Evolutionary conservation across 1,140 invertebrate species (phyloP), one percentile per base, ranked within the genome.

Genomic region (Oppia nitens): DNA sequence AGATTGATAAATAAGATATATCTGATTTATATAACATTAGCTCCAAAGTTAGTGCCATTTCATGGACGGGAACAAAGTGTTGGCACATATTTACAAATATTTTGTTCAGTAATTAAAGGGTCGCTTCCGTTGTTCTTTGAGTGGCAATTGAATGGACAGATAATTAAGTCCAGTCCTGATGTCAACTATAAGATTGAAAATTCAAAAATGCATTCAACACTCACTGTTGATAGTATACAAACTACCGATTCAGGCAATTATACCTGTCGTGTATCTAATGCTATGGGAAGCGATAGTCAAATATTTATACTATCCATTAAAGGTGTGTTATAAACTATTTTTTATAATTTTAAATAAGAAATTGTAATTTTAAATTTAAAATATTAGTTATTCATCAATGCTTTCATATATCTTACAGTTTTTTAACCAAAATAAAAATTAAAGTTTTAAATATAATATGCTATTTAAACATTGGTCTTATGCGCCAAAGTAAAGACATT

Each of bases 211-310:
- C 24, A 62, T 53, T 51, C 56, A n/a, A 45, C 25, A 26, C 50
- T 76, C 50, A 69, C 69, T 25, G 73, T 76, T 28, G 11, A 53
- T 3, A 53, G n/a, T 53, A 6, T 12, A 20, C 12, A n/a, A n/a
- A 20, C 3, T 12, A 23, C 12, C 28, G 57, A 59, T 59, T 24
- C 57, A 9, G 57, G 50, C 25, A 57, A 58, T 24, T 59, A 59
- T 48, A 11, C 53, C 14, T 59, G 57, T 40, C 3, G 11, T 12
- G 57, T 54, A 20, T 20, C 20, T 9, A 59, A 59, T 25, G 11
- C 17, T 47, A 24, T 24, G 14, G 57, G 57, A 12, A 14, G 9
- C 6, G 57, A 59, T 48, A 9, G 12, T 20, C 32, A n/a, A n/a
- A n/a, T n/a, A n/a, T n/a, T n/a, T n/a, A n/a, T n/a, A n/a, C n/a